phyloP scores from a whole-genome alignment of 2,797 vertebrate species.

The Halcyon badia region DNA sequence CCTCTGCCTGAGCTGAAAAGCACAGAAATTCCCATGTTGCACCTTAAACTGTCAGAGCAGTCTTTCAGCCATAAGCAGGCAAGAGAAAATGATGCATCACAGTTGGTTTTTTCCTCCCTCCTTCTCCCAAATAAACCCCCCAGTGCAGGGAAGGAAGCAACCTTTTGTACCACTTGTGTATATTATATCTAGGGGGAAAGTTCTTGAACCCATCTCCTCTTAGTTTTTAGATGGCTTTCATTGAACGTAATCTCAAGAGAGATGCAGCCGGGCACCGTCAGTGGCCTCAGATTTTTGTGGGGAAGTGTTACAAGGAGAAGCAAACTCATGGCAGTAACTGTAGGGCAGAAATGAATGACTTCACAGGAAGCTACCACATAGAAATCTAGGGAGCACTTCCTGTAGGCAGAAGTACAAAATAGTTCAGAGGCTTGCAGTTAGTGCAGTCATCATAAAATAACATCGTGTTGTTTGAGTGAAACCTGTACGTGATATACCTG shows the following conservation, averaged over 20 bases:
- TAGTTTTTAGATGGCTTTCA: background rate
- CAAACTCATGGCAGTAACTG: background rate
- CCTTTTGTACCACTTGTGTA: background rate
- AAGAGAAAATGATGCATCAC: background rate
- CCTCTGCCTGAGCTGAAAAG: background rate
- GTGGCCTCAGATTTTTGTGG: background rate
- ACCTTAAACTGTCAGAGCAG: background rate
- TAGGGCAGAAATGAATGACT: background rate
- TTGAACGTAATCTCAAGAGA: background rate
- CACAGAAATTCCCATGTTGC: background rate
- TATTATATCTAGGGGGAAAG: background rate
- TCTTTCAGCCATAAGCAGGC: background rate
- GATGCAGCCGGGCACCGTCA: background rate
- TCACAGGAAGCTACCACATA: background rate
- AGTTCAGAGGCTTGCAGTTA: slow-evolving; percentile 24
- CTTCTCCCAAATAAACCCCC: background rate
- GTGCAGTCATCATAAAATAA: background rate
- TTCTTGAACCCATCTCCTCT: background rate
- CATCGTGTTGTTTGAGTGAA: slow-evolving; percentile 25
- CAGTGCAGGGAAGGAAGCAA: background rate
- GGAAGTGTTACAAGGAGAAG: background rate
- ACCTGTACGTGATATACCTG: background rate
- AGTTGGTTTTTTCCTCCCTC: background rate
- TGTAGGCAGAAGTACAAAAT: background rate
- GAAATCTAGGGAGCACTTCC: background rate